A percentile compares a stretch with the other conserved stretches of the same genome.
These are phyloP conservation scores for Quadriops clusia DNA, from an alignment of 2,888 invertebrate genomes.

Conservation along the genomic window DNA sequence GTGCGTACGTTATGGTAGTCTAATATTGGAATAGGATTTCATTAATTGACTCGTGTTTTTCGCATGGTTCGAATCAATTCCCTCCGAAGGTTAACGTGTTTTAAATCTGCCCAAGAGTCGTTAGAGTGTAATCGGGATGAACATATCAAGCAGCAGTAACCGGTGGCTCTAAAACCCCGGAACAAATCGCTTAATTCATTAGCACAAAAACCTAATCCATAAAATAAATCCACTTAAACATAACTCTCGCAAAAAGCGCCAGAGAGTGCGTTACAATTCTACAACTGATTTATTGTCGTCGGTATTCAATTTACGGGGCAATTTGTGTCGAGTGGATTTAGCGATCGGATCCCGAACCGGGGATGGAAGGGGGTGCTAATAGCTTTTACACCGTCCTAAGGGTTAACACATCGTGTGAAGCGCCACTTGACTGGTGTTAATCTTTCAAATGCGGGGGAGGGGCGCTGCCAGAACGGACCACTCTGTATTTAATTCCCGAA, in stretches of 20 bases:
- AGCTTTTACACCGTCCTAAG: slow-evolving; percentile 29
- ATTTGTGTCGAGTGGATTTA: slow-evolving; percentile 37
- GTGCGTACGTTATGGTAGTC: no score
- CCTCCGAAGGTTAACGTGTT: no score
- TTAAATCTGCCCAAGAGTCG: no score
- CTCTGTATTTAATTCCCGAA: slow-evolving; percentile 2
- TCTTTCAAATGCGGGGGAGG: slow-evolving; percentile 22
- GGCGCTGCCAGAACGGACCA: no score
- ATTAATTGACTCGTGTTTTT: no score
- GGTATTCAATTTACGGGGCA: slow-evolving; percentile 37
- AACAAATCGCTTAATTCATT: slow-evolving; percentile 28
- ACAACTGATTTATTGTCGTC: slow-evolving; percentile 34
- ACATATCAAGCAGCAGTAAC: no score
- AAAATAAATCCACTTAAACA: slow-evolving; percentile 34
- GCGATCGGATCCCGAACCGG: slow-evolving; percentile 24
- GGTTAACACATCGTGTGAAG: slow-evolving; percentile 37
- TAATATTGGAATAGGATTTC: no score
- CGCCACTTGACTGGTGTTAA: slow-evolving; percentile 35
- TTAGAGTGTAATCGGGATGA: no score
- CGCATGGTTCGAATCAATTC: no score
- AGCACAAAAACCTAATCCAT: slow-evolving; percentile 33
- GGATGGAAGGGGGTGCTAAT: slow-evolving; percentile 23
- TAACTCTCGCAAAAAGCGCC: slow-evolving; percentile 28
- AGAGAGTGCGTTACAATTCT: slow-evolving; percentile 29
- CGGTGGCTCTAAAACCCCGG: no score